phyloP scores from a whole-genome alignment of 2,797 vertebrate species.

The Dryobates pubescens region DNA sequence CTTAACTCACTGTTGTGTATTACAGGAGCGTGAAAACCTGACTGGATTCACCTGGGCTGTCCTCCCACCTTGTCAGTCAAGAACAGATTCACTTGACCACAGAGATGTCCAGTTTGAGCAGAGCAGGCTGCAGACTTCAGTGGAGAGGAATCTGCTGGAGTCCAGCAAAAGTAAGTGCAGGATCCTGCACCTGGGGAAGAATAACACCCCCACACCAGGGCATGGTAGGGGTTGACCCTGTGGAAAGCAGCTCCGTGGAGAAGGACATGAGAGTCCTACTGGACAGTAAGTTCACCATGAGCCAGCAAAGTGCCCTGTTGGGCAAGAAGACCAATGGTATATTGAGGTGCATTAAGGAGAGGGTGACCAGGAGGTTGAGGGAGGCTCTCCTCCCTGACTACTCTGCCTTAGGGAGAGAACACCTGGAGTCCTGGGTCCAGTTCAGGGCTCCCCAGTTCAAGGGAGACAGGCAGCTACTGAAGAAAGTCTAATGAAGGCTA shows the following conservation, averaged over 20 bases:
- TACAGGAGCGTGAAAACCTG: not conserved
- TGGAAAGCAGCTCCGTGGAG: not conserved
- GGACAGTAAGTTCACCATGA: not conserved
- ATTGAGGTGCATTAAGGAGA: not conserved
- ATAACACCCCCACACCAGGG: not conserved
- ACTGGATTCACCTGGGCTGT: not conserved
- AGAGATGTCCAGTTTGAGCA: not conserved
- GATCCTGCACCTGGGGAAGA: not conserved
- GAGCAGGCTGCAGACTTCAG: not conserved
- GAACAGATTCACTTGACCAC: not conserved
- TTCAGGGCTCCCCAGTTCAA: too few species aligned
- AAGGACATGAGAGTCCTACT: not conserved
- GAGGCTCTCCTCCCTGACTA: too few species aligned
- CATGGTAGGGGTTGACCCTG: not conserved
- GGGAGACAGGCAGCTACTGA: too few species aligned
- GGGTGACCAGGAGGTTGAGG: not conserved
- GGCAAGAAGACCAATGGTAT: not conserved
- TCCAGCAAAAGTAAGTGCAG: not conserved
- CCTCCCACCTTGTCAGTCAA: not conserved
- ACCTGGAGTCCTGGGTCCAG: too few species aligned
- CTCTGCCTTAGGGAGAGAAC: too few species aligned
- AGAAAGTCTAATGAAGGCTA: too few species aligned
- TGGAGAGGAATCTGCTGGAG: not conserved
- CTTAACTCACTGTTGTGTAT: not conserved
- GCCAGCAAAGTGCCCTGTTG: not conserved